These are phyloP conservation scores for Amazona vittata DNA, from an alignment of 2,113 vertebrate species.

Conservation along the genomic window DNA sequence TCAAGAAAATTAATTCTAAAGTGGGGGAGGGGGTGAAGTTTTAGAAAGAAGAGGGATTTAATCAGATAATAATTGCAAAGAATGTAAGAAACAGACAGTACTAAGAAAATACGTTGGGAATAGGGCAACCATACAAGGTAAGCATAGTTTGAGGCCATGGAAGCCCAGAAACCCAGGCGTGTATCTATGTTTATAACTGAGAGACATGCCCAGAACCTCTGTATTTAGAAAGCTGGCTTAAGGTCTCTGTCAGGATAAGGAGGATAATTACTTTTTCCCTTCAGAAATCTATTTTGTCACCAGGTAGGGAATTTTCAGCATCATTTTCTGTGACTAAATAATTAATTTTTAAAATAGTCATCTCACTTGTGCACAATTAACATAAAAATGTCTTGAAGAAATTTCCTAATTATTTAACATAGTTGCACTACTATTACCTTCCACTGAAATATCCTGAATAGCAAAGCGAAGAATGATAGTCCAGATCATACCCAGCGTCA, in stretches of 20 bases:
- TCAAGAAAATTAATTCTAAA: background rate
- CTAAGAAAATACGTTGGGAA: background rate
- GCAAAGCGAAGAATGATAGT: constrained; percentile 99
- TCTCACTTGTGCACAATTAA: background rate
- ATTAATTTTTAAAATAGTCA: background rate
- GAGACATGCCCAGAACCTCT: background rate
- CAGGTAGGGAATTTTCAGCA: background rate
- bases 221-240: background rate
- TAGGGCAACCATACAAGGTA: background rate
- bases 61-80: background rate
- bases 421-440: constrained; percentile 82
- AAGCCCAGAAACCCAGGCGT: background rate
- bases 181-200: background rate
- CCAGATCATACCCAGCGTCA: constrained; percentile 99
- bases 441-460: constrained; percentile 97
- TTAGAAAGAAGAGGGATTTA: background rate
- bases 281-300: background rate
- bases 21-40: fast-evolving
- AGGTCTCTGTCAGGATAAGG: background rate
- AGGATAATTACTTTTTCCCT: background rate
- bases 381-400: background rate
- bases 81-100: background rate
- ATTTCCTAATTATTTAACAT: background rate
- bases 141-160: background rate
- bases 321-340: background rate